Base-by-base conservation (phyloP, 2,888 invertebrate genomes). In the Polydrusus cervinus region DNA sequence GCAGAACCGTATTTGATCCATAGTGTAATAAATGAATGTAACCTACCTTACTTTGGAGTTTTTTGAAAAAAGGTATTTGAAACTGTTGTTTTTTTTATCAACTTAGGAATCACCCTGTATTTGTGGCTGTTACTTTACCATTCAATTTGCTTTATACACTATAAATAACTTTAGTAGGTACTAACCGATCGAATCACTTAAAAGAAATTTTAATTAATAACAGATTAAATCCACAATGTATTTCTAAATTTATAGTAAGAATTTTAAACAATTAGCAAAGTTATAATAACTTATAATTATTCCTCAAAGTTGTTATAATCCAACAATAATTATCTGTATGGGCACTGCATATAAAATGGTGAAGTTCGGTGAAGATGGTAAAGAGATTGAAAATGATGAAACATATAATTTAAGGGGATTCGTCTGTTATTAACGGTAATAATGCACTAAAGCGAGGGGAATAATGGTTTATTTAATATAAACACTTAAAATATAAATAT, bases 341-440 rank as follows among this genome's bases (percentile, higher is more conserved):
- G 30, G 38, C 25, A 16, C n/a, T 2, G 57, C 57, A 38, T 57
- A 57, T 14, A 38, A 10, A 53, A 38, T 57, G 38, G 16, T 38
- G 20, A 57, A 14, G 38, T 6, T 16, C 61, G 61, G 61, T 40
- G 49, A 62, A 51, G 70, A 61, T 51, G 61, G 38, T 34, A 51
- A 69, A 18, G 30, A 61, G 61, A 70, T 70, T 62, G 61, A 70
- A 70, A 70, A 70, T 20, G 49, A n/a, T 38, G 20, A 47, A 61
- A 70, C 61, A 45, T 61, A 49, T 70, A 70, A 70, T 70, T 70
- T 70, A 20, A 47, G n/a, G 14, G 53, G 53, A 38, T 66, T 49
- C 34, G 25, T 30, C 47, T 70, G 40, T 40, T 61, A 70, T 70
- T 70, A 70, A 61, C 49, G 61, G 38, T 70, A 70, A 70, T 70